Evolutionary conservation across 2,113 vertebrate genomes (phyloP), one percentile per base, ranked within the genome.

Genomic region (Gavia stellata): DNA sequence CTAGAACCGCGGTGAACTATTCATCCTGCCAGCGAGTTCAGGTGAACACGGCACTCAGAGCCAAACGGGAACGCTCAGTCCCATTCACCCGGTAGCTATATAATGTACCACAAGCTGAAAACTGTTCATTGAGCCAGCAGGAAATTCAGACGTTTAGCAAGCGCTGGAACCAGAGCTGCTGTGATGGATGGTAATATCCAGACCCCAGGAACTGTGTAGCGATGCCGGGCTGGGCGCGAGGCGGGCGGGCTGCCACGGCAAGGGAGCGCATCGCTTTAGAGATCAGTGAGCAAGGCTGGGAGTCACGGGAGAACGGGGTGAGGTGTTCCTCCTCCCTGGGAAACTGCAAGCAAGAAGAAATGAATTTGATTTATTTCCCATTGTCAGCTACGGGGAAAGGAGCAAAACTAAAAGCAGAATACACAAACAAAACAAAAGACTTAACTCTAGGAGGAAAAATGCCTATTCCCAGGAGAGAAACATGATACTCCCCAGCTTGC

Each of bases 31-130:
- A 94, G 95, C 28, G 16, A 92, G 92, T 88, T 86, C 97, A 97
- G 97, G 97, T 97, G 96, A 97, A 93, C 80, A 14, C 42, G 20
- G 84, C 19, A 6, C 92, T 88, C 31, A 4, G 80, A 94, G 97
- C 97, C 96, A 94, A 95, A 49, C 55, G 74, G 87, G 84, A 97
- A 20, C 8, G 79, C 94, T 94, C 95, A 68, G 85, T n/a, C 86
- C 94, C 92, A 83, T 95, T 97, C 95, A 93, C 95, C 94, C 95
- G 0, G 89, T 53, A 89, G 79, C 96, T 94, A 83, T n/a, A 85
- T 40, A 90, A 97, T 95, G 96, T 91, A 87, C 96, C 97, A 94
- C 97, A 81, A 95, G 96, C 95, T 96, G 96, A 53, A 97, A 96
- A 93, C 95, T 52, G 85, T 87, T 97, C 97, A 91, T 63, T 28